Conservation (phyloP, 2,797 vertebrate species). For the Thaleichthys pacificus region DNA sequence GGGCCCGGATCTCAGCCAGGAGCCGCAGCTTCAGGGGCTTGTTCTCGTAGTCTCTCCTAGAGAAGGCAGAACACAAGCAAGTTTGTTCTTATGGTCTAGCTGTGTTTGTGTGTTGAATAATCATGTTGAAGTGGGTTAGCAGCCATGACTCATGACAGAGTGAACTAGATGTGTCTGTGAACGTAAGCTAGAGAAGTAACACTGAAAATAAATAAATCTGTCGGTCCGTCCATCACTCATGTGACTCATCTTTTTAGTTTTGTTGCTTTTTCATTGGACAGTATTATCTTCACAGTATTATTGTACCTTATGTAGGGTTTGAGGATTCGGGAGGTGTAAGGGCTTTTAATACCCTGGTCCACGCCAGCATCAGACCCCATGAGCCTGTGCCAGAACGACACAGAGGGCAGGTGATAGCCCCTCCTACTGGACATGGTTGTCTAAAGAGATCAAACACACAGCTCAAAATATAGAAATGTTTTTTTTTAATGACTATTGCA, state of each 20-base stretch:
- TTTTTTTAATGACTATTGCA: no score
- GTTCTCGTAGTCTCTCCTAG: constrained; percentile 91
- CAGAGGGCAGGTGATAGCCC: constrained; percentile 70
- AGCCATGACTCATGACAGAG: no score
- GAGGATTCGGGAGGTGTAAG: constrained; percentile 80
- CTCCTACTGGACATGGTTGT: constrained; percentile 74
- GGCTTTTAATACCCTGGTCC: constrained; percentile 89
- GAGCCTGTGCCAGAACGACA: constrained; percentile 89
- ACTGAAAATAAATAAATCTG: no score
- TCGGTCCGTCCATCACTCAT: no score
- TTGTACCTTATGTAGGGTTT: constrained; percentile 6
- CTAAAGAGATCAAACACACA: constrained; percentile 52
- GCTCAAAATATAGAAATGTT: background rate
- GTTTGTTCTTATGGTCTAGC: no score
- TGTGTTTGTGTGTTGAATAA: no score
- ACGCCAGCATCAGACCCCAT: constrained; percentile 83
- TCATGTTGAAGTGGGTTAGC: no score
- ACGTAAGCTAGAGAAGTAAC: no score
- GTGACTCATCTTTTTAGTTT: no score
- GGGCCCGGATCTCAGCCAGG: constrained; percentile 84
- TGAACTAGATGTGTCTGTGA: no score
- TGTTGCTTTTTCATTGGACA: no score
- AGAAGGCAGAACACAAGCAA: background rate
- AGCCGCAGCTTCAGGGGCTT: constrained; percentile 86
- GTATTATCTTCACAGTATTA: no score